Base-by-base conservation (phyloP, 2,113 vertebrate species). In the Calcarius ornatus region DNA sequence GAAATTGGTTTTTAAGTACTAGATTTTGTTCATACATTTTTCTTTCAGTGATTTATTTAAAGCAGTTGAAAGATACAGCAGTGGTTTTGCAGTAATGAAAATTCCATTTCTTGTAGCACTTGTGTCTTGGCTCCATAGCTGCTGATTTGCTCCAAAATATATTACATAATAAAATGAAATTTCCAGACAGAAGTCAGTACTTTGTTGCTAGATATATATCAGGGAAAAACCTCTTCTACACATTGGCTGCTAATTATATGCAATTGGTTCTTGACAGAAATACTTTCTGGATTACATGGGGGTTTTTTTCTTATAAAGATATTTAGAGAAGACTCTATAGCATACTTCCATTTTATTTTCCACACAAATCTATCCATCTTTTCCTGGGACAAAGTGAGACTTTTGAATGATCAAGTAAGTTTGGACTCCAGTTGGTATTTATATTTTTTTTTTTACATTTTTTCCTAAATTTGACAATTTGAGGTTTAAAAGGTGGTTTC, bases 141-240 rank as follows among this genome's bases (percentile, higher is more conserved):
- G 76, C 57, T 91, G 53, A 72, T 48, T 87, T 87, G 42, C 38
- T 96, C 80, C 89, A 95, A 97, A 96, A 95, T 95, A 65, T 83
- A 97, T 94, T 97, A 91, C 92, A 80, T 88, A 97, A 97, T 97
- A 90, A 96, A 97, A 96, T 97, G 57, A 76, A 95, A 91, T 97
- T 97, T 98, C 95, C 97, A 97, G 95, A 98, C 51, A 96, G 81
- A 93, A 96, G 53, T 95, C 91, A 95, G 60, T 65, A 82, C 84
- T 97, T 89, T 76, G 71, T 8, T 95, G 45, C 28, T 94, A 92
- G 64, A 92, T 95, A 51, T 92, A 76, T 76, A 95, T 92, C 61
- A 96, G 64, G 45, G 82, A 63, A 94, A 94, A 94, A 56, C 91
- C 43, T 97, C 53, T 88, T 94, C 81, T 94, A 73, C 85, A 76